Evolutionary conservation across 2,797 vertebrate genomes (phyloP).

Genomic region (Cichlasoma orientale): DNA sequence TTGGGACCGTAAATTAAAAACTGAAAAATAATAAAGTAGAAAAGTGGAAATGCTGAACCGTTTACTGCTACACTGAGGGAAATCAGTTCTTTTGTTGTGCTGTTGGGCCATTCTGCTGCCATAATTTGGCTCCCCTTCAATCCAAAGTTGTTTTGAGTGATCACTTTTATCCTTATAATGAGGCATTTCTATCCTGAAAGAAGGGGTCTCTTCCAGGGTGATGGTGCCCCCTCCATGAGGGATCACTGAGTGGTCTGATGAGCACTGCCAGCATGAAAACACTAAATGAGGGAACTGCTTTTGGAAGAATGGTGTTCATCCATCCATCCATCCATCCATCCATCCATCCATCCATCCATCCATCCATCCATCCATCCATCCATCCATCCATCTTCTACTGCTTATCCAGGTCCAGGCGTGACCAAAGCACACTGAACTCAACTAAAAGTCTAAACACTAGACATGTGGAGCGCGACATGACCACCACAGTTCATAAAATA

Average conservation of each 20-base stretch:
- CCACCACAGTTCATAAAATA: fast-evolving
- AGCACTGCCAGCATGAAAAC: neutral
- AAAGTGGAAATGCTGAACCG: too few relatives aligned
- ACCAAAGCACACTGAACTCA: neutral
- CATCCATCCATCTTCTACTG: neutral
- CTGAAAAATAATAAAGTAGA: neutral
- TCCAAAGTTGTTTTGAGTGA: neutral
- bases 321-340: too few relatives aligned
- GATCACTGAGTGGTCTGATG: neutral
- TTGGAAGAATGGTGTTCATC: too few relatives aligned
- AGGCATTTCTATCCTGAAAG: neutral
- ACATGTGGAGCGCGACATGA: too few relatives aligned
- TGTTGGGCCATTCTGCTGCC: too few relatives aligned
- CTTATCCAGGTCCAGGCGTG: neutral
- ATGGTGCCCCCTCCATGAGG: neutral
- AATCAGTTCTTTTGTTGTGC: too few relatives aligned
- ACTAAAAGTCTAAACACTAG: neutral
- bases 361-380: too few relatives aligned
- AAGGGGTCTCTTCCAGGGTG: neutral
- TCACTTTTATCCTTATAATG: neutral
- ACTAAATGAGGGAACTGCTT: too few relatives aligned
- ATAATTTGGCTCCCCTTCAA: neutral
- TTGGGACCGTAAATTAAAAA: neutral
- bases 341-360: too few relatives aligned
- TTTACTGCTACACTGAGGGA: too few relatives aligned